phyloP scores from a whole-genome alignment of 2,888 invertebrate species.

The Odontocolon sp. region DNA sequence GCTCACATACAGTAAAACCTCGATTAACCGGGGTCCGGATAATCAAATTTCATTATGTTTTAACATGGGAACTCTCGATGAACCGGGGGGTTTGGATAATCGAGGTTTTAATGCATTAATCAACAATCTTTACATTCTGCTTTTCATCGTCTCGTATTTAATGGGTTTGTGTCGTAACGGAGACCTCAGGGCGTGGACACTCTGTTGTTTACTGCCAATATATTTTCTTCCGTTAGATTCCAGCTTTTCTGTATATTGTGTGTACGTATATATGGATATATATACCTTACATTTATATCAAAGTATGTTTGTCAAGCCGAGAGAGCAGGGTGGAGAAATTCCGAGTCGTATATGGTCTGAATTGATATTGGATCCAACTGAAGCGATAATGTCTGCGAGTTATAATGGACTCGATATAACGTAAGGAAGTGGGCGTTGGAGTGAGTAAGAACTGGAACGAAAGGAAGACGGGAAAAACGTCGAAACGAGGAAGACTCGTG shows the following conservation, averaged over 20 bases:
- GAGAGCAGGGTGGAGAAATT: neutral
- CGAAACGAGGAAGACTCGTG: slow-evolving; percentile 19
- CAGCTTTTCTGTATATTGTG: too few relatives aligned
- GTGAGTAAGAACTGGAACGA: slow-evolving; percentile 2
- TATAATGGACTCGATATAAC: slow-evolving; percentile 34
- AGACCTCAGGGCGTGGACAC: neutral
- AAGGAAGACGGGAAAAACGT: slow-evolving; percentile 19
- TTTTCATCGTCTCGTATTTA: too few relatives aligned
- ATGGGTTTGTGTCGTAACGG: too few relatives aligned
- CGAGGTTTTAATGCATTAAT: too few relatives aligned
- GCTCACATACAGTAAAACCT: too few relatives aligned
- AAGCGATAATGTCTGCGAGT: slow-evolving; percentile 24
- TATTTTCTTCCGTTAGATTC: slow-evolving; percentile 8
- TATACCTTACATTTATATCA: neutral
- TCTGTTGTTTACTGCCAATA: slow-evolving; percentile 14
- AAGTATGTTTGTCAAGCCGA: slow-evolving; percentile 9
- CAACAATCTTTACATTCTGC: too few relatives aligned
- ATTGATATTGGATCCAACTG: slow-evolving; percentile 48
- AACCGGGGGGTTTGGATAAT: too few relatives aligned
- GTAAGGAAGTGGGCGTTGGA: neutral
- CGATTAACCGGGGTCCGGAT: too few relatives aligned
- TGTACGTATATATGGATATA: neutral
- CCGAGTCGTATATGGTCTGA: neutral
- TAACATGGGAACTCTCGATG: too few relatives aligned
- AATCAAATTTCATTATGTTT: too few relatives aligned